Evolutionary conservation across 2,797 vertebrate species (phyloP), one percentile per base, ranked within the genome.

Genomic region (Poeciliopsis paucimaculata): DNA sequence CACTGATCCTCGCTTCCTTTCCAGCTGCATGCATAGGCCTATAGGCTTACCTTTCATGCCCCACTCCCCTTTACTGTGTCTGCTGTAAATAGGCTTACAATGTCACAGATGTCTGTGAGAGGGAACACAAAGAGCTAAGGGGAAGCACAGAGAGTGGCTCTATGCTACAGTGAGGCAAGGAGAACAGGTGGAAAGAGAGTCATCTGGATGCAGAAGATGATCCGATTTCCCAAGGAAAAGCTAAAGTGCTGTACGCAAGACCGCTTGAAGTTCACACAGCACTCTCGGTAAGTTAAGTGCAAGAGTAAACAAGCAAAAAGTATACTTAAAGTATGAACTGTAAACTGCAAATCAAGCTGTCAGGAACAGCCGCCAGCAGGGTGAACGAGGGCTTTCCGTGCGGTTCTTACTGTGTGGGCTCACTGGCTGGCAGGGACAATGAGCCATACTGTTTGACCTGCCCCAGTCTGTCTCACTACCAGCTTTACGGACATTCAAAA

Each of bases 21-120:
- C 82, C 20, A 86, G 87, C 93, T 91, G 91, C 88, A 87, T 91
- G 90, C 77, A 79, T 31, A 82, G 86, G 87, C 88, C 91, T 93
- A 91, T 91, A 88, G 86, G 89, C 90, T 93, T 93, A 93, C 87
- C 90, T 92, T 93, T 94, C 81, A 91, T 91, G 86, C 88, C 78
- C 78, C 62, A 78, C 82, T 86, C 82, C 45, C 82, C 81, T 86
- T 84, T 77, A 82, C 71, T 84, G 77, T 86, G 82, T 90, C 91
- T 85, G 87, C 90, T 88, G 91, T 92, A 92, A 93, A 92, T 85
- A 90, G 93, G 91, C 91, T 85, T 90, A 51, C 49, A 94, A 92
- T 88, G 93, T 94, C 93, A 92, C 93, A 91, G 84, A 90, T 89
- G 90, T 89, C 91, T 91, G 88, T 84, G 87, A 66, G 81, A 18